These are phyloP conservation scores for Aphis craccivora DNA, from an alignment of 1,140 invertebrate genomes.

Conservation along the genomic window DNA sequence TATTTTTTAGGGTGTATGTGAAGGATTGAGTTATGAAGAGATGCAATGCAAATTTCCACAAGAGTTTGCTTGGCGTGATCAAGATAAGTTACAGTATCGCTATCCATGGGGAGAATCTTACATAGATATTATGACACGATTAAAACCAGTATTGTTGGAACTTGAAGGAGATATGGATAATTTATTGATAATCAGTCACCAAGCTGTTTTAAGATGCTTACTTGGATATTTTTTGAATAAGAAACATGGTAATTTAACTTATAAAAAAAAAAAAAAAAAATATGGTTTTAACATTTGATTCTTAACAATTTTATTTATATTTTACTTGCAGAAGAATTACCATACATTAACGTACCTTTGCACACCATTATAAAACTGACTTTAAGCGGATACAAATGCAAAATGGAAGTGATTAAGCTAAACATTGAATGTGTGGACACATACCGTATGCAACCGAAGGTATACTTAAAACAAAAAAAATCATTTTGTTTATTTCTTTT, in stretches of 20 bases:
- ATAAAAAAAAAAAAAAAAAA: neutral
- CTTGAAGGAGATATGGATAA: slow-evolving; percentile 81
- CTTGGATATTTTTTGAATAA: slow-evolving; percentile 90
- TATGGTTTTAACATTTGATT: neutral
- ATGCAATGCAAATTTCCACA: slow-evolving; percentile 88
- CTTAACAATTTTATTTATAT: neutral
- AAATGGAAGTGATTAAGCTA: slow-evolving; percentile 80
- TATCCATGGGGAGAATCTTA: slow-evolving; percentile 93
- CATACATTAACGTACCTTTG: slow-evolving; percentile 89
- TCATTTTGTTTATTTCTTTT: neutral
- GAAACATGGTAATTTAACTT: slow-evolving; percentile 70
- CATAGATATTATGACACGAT: slow-evolving; percentile 83
- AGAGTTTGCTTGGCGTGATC: slow-evolving; percentile 89
- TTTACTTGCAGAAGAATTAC: slow-evolving; percentile 75
- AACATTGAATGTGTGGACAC: slow-evolving; percentile 88
- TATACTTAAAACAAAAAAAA: slow-evolving; percentile 59
- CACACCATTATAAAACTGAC: slow-evolving; percentile 89
- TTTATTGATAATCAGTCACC: slow-evolving; percentile 87
- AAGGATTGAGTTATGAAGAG: slow-evolving; percentile 92
- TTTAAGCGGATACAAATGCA: slow-evolving; percentile 83
- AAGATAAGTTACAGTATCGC: slow-evolving; percentile 90
- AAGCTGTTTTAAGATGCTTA: slow-evolving; percentile 89
- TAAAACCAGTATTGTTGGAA: slow-evolving; percentile 81
- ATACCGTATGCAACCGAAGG: slow-evolving; percentile 74
- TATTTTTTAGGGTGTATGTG: slow-evolving; percentile 82